Base-by-base conservation (phyloP, 1,140 invertebrate genomes). In the Meloidogyne floridensis region DNA sequence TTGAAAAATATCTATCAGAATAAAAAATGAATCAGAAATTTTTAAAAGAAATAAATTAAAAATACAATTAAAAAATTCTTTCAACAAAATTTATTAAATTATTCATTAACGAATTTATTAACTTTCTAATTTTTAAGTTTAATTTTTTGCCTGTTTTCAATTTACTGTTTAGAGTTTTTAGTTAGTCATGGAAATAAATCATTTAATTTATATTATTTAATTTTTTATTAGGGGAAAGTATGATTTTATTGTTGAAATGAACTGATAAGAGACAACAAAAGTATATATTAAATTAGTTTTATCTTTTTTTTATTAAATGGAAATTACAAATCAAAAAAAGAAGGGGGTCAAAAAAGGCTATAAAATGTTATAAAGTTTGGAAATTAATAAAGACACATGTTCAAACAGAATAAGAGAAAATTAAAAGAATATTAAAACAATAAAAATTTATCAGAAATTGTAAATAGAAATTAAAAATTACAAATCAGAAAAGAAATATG, bases 181-280 rank as follows among this genome's bases (percentile, higher is more conserved):
- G 32, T 32, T 65, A 65, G 15, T 65, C 4, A 65, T n/a, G 0
- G 32, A 59, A 11, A 59, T 65, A 65, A 65, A 65, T 65, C 59
- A 65, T 65, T n/a, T n/a, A 59, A 65, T n/a, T 65, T 65, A 7
- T 65, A 65, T 65, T 65, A 65, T 65, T 54, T 65, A 65, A 65
- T n/a, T 65, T 65, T 65, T 65, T 65, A 65, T 65, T 3, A 65
- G 7, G n/a, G 6, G 15, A 65, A 65, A 11, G 56, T 59, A 15
- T 15, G 15, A 65, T n/a, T 18, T 3, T n/a, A 65, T 65, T n/a
- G 15, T n/a, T 65, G n/a, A n/a, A 65, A 65, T 65, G n/a, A 65
- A 65, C 10, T 65, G 59, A 65, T 65, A 65, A 65, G 5, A 65
- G 59, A n/a, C 15, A 65, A 65, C 59, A 65, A 65, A 7, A 65